A percentile compares a stretch with the other conserved stretches of the same genome.
Evolutionary conservation across 1,140 invertebrate species (phyloP).

Genomic region (Leptonema lineaticorne): DNA sequence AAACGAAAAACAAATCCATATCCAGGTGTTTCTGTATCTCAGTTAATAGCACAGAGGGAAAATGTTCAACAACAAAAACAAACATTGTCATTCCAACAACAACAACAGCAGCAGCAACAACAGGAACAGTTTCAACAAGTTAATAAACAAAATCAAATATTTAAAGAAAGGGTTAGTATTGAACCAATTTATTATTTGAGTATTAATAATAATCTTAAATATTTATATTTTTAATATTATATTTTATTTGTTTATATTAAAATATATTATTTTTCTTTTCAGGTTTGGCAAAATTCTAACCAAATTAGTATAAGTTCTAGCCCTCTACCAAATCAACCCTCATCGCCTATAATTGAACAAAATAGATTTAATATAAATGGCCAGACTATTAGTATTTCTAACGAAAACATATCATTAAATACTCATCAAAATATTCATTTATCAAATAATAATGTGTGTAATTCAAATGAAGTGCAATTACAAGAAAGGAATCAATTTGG

Average conservation of each 20-base stretch:
- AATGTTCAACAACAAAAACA: constrained; percentile 47
- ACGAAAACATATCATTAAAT: constrained; percentile 26
- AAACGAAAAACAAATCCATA: constrained; percentile 61
- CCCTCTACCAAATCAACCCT: constrained; percentile 27
- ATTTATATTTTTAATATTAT: background rate
- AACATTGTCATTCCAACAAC: constrained; percentile 42
- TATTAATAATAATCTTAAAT: constrained; percentile 14
- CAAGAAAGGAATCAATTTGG: constrained; percentile 26
- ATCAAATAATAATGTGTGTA: constrained; percentile 1
- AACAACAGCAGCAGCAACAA: constrained; percentile 37
- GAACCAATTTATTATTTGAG: background rate
- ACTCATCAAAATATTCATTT: constrained; percentile 19
- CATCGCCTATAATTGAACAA: constrained; percentile 28
- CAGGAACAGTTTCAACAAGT: constrained; percentile 15
- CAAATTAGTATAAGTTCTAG: constrained; percentile 21
- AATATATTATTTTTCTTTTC: constrained; percentile 16
- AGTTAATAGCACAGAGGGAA: constrained; percentile 66
- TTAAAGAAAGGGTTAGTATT: constrained; percentile 25
- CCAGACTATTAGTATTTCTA: constrained; percentile 20
- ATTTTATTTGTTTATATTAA: constrained; percentile 13
- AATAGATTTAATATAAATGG: constrained; percentile 24
- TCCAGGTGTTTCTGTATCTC: constrained; percentile 64
- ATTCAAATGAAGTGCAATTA: constrained; percentile 23
- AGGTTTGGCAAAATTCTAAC: constrained; percentile 38
- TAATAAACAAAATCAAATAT: constrained; percentile 38